Percentiles rank a stretch among this genome's conserved stretches.
phyloP scores from a whole-genome alignment of 2,113 vertebrate species.

The Tetrax tetrax region DNA sequence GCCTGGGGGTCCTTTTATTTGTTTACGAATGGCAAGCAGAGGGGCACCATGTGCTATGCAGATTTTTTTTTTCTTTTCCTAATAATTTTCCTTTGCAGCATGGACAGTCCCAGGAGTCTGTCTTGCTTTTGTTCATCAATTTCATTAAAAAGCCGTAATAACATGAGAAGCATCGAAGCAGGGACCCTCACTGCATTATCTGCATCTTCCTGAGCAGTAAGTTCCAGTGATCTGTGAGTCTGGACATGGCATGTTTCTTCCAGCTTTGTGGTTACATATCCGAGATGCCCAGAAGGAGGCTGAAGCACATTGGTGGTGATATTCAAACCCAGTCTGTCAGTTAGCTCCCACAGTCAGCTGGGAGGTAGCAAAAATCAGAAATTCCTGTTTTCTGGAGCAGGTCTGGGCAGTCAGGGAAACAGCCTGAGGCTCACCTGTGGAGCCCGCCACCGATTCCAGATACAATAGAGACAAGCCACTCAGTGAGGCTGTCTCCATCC shows the following conservation, averaged over 20 bases:
- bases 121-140: background rate
- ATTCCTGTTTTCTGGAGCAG: background rate
- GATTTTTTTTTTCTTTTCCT: background rate
- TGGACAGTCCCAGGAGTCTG: background rate
- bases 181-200: background rate
- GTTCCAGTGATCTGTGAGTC: background rate
- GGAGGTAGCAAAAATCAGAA: background rate
- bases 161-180: background rate
- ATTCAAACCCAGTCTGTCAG: background rate
- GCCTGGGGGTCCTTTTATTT: conserved; percentile 13
- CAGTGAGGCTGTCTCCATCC: background rate
- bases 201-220: background rate
- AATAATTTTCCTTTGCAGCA: background rate
- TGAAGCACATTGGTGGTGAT: background rate
- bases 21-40: background rate
- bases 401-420: background rate
- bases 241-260: background rate
- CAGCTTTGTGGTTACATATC: background rate
- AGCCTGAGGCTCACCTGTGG: background rate
- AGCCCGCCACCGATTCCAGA: fast-evolving
- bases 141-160: background rate
- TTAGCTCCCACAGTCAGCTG: background rate
- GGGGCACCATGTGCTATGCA: background rate
- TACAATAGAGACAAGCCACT: fast-evolving
- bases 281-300: background rate